Base-by-base conservation (phyloP, 1,140 invertebrate genomes). In the Ceratina japonica region DNA sequence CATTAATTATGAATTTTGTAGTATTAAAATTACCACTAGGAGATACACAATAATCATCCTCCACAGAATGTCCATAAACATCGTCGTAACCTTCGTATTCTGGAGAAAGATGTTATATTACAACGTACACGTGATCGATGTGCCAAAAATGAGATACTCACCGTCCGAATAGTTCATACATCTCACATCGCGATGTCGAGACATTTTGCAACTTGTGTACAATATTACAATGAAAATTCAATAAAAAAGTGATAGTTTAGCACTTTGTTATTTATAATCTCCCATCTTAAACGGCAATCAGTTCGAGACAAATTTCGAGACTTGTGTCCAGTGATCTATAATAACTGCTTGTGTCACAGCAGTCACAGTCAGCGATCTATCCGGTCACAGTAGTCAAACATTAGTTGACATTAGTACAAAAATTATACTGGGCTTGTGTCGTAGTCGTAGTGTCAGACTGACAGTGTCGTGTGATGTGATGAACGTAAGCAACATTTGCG, bases 11-110 rank as follows among this genome's bases (percentile, higher is more conserved):
- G 12, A 10, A 18, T 8, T 16, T 7, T 18, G 20, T 74, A 22
- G 44, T 63, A 24, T 15, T 27, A 65, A 68, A 65, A 68, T 94
- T 94, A 94, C 97, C 97, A 88, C 95, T 96, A 8, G 98, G 98
- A 31, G 98, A 99, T 76, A 98, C 95, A 89, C 96, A 96, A 89
- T 95, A 96, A 87, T 98, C 97, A 88, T 97, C 97, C 92, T 98
- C 97, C 27, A 98, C 95, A 22, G 97, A 98, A 92, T 98, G 96
- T 3, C 97, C 97, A 91, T 98, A 98, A 76, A 97, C 95, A 93
- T 98, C 97, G 87, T 98, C 97, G 89, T 97, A 97, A 64, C 95
- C 96, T 87, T 98, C 97, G 91, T 97, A 98, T 89, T 98, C 97
- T 96, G 85, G 16, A 70, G 86, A 71, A 49, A 44, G 54, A 62